Percentiles rank a stretch among this genome's conserved stretches.
These are phyloP conservation scores for Onychomys arenicola DNA, from an alignment of 2,797 vertebrate species.

Conservation along the genomic window DNA sequence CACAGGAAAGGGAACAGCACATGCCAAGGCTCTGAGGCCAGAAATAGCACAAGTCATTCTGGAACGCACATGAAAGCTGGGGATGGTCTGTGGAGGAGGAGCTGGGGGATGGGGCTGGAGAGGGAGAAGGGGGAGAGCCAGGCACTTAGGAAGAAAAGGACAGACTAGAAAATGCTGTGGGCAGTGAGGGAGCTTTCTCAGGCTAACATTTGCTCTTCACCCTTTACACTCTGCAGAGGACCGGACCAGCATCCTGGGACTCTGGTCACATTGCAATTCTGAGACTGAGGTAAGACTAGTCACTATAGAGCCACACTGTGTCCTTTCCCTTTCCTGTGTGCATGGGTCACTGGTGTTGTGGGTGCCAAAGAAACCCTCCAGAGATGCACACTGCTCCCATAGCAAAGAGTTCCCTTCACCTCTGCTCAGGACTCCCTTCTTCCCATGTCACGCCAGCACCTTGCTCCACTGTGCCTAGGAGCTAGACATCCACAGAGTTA, in stretches of 20 bases:
- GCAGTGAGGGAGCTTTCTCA: no score
- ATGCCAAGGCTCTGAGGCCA: background rate
- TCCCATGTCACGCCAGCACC: background rate
- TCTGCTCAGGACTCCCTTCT: background rate
- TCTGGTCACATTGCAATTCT: background rate
- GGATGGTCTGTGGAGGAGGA: background rate
- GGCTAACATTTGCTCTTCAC: background rate
- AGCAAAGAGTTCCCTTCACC: background rate
- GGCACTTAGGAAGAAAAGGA: background rate
- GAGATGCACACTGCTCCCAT: background rate
- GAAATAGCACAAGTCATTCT: background rate
- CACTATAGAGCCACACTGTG: no score
- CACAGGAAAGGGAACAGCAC: background rate
- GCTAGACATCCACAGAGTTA: conserved; percentile 81
- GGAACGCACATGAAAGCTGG: background rate
- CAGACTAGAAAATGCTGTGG: background rate
- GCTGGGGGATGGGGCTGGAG: background rate
- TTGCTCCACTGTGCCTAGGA: background rate
- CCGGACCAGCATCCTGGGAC: background rate
- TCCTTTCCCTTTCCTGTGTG: background rate
- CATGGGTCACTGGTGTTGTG: background rate
- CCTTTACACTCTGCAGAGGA: background rate
- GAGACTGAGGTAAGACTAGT: background rate
- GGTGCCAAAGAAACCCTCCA: no score
- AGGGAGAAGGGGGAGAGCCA: background rate